phyloP scores from a whole-genome alignment of 2,797 vertebrate species.

The Sciurus vulgaris region DNA sequence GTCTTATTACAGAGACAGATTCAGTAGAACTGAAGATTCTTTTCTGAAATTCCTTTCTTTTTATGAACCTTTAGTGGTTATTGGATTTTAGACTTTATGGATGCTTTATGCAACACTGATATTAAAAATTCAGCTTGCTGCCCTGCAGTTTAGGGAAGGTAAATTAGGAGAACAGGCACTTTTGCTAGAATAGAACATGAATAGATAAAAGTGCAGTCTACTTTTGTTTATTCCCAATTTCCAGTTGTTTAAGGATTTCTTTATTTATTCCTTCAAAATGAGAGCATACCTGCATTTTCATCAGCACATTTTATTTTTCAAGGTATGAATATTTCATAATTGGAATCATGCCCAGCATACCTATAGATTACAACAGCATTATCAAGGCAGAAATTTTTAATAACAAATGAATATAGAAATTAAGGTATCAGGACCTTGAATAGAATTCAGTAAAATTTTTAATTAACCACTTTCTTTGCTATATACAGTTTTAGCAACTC shows the following conservation, averaged over 20 bases:
- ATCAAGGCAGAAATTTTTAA: slow-evolving; percentile 3
- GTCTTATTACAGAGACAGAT: neutral
- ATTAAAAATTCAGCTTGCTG: neutral
- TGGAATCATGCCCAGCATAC: neutral
- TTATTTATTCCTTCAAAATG: slow-evolving; percentile 23
- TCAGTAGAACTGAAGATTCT: neutral
- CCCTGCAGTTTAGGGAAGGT: neutral
- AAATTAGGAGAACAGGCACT: neutral
- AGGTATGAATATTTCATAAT: slow-evolving; percentile 27
- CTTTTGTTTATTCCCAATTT: neutral
- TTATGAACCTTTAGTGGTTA: neutral
- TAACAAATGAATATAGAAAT: slow-evolving; percentile 41
- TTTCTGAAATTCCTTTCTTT: slow-evolving; percentile 25
- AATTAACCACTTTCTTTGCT: neutral
- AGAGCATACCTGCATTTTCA: slow-evolving; percentile 2
- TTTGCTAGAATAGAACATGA: neutral
- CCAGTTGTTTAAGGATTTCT: neutral
- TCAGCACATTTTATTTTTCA: slow-evolving; percentile 52
- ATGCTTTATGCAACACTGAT: neutral
- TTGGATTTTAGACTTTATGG: neutral
- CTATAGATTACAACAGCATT: neutral
- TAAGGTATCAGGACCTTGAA: slow-evolving; percentile 3
- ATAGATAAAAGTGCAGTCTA: neutral
- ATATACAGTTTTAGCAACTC: neutral
- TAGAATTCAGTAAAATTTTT: neutral